Evolutionary conservation across 2,888 invertebrate genomes (phyloP), one percentile per base, ranked within the genome.

Genomic region (Disparrhopalites patrizii): DNA sequence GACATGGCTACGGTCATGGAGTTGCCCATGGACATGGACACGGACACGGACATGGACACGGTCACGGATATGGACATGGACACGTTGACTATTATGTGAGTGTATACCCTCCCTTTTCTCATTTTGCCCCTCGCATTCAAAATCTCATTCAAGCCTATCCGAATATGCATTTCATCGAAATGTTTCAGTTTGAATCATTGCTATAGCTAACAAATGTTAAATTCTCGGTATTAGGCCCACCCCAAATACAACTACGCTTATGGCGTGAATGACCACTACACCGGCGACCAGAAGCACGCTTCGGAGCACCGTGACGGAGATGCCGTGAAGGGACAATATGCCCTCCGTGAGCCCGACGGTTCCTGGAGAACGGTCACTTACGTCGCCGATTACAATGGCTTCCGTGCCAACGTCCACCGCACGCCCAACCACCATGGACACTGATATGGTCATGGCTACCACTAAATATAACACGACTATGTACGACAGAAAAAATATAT

Each of bases 251-350:
- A 60, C 23, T 65, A 60, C 40, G 30, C 60, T 18, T 72, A 70
- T 27, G 72, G 69, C 33, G 70, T 71, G 5, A 70, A 71, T 28
- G 73, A 73, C 40, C 70, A 70, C 33, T 67, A 72, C 56, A 70
- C 72, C 38, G 72, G 72, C 36, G 73, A 73, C 51, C 28, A 57
- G 8, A 72, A 68, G 28, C 51, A 60, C 1, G 65, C 65, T 43
- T 52, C 36, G 7, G 65, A 65, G 30, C n/a, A 13, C 23, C 52
- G 65, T 38, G 65, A 65, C 23, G 65, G 65, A 47, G 60, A 65
- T 18, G 38, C 25, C 25, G 65, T 65, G 30, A 58, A 65, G 40
- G 65, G 65, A 52, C 52, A 60, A 27, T 65, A 65, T 38, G 58
- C 65, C 20, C 65, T 65, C 31, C 52, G 23, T 8, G 65, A 65